phyloP scores from a whole-genome alignment of 2,113 vertebrate genomes.

The Pterophyllum scalare region DNA sequence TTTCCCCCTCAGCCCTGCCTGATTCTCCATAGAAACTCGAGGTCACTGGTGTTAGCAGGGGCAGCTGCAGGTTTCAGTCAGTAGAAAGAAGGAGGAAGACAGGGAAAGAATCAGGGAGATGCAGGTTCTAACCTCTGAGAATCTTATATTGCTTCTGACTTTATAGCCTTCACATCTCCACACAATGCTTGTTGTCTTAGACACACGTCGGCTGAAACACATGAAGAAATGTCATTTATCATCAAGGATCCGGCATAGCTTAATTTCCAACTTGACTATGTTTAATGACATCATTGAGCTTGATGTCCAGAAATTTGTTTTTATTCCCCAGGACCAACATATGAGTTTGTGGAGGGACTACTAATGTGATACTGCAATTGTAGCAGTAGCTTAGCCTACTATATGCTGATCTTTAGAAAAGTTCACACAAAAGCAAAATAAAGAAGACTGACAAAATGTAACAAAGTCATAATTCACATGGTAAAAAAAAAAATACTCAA shows the following conservation, averaged over 20 bases:
- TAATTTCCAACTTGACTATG: background rate
- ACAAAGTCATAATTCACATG: background rate
- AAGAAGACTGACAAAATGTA: background rate
- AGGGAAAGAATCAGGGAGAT: slow-evolving; percentile 3
- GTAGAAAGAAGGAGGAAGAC: background rate
- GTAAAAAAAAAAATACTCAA: background rate
- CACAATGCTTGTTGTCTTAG: slow-evolving; percentile 9
- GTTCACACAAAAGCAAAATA: background rate
- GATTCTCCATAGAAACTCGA: slow-evolving; percentile 63
- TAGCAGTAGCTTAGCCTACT: background rate
- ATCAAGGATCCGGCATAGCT: background rate
- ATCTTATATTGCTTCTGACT: slow-evolving; percentile 55
- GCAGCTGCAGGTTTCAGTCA: slow-evolving; percentile 42
- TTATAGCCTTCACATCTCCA: slow-evolving; percentile 33
- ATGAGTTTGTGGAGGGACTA: background rate
- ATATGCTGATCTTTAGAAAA: background rate
- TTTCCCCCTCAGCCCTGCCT: slow-evolving; percentile 44
- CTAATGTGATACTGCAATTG: background rate
- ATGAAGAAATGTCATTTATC: slow-evolving; percentile 28
- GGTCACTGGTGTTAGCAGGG: slow-evolving; percentile 61
- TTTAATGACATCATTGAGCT: background rate
- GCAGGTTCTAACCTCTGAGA: slow-evolving; percentile 56
- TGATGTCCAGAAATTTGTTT: background rate
- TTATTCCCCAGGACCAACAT: background rate
- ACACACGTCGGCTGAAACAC: background rate